Evolutionary conservation across 2,113 vertebrate genomes (phyloP).

Genomic region (Syngnathus scovelli): DNA sequence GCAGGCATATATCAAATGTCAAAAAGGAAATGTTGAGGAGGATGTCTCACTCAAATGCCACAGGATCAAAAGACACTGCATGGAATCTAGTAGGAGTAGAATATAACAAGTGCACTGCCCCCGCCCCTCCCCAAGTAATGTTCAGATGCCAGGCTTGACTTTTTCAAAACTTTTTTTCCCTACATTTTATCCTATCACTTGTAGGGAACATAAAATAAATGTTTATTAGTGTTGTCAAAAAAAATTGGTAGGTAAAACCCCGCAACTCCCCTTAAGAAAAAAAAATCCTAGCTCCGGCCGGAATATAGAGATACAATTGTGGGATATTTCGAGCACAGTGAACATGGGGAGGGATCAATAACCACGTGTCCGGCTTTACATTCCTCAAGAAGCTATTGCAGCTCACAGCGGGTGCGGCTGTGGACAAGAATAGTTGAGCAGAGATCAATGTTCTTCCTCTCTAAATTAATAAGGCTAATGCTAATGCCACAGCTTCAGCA

Average conservation of each 20-base stretch:
- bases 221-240: too few species aligned
- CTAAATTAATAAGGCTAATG: slow-evolving; percentile 63
- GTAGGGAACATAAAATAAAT: too few species aligned
- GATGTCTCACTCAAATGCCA: background rate
- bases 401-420: slow-evolving; percentile 21
- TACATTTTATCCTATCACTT: too few species aligned
- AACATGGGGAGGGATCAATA: slow-evolving; percentile 26
- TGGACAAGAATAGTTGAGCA: slow-evolving; percentile 37
- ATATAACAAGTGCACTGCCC: background rate
- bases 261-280: too few species aligned
- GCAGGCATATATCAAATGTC: background rate
- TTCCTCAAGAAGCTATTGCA: slow-evolving; percentile 33
- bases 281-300: too few species aligned
- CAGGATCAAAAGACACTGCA: background rate
- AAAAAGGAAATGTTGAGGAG: background rate
- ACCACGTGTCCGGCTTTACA: slow-evolving; percentile 30
- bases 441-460: slow-evolving; percentile 54
- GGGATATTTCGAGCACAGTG: slow-evolving; percentile 38
- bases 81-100: background rate
- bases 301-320: slow-evolving; percentile 16
- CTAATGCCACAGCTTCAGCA: slow-evolving; percentile 45
- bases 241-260: too few species aligned
- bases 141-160: too few species aligned
- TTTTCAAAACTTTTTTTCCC: too few species aligned
- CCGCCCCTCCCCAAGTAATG: too few species aligned